These are phyloP conservation scores for Bothrops jararaca DNA, from an alignment of 2,113 vertebrate species.

Conservation along the genomic window DNA sequence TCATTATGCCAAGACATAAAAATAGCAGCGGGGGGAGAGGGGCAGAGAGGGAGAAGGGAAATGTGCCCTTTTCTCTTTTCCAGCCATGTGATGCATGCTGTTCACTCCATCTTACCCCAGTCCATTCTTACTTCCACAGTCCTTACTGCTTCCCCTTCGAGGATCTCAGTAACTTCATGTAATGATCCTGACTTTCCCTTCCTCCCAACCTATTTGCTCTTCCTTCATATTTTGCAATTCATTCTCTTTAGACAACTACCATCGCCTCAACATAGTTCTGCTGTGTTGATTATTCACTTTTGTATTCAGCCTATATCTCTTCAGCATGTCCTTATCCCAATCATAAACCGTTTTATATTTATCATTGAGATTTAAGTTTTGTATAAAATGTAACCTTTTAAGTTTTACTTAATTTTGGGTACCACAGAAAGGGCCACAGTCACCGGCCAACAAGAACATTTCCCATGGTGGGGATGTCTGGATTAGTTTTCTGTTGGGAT, in stretches of 20 bases:
- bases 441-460: background rate
- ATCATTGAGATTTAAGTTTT: background rate
- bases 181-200: background rate
- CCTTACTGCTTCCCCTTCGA: background rate
- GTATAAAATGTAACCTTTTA: background rate
- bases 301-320: background rate
- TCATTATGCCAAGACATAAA: background rate
- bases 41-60: background rate
- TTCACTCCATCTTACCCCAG: background rate
- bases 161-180: background rate
- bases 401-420: background rate
- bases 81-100: background rate
- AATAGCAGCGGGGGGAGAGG: background rate
- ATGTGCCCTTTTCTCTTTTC: background rate
- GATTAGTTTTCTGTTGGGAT: background rate
- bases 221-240: background rate
- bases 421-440: background rate
- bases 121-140: background rate
- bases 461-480: background rate
- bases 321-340: background rate
- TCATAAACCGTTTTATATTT: background rate
- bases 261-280: background rate
- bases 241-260: background rate
- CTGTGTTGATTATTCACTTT: background rate
- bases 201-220: background rate